phyloP scores from a whole-genome alignment of 2,888 invertebrate species.

The Allacma fusca region DNA sequence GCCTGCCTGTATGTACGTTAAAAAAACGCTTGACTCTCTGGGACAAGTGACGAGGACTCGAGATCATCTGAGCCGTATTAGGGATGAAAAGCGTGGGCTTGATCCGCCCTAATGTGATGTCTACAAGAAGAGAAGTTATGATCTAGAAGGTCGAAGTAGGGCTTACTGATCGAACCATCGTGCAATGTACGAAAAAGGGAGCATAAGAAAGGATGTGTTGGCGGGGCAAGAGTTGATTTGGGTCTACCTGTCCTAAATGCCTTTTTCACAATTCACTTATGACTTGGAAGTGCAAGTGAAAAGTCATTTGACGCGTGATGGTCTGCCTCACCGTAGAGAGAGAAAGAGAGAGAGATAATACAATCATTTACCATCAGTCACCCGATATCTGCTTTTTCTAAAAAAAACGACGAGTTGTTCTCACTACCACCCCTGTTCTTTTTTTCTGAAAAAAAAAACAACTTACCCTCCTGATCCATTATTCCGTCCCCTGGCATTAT shows the following conservation, averaged over 20 bases:
- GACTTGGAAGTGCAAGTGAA: conserved; percentile 61
- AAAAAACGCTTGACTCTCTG: conserved; percentile 3
- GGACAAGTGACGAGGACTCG: conserved; percentile 46
- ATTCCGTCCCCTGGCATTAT: neutral
- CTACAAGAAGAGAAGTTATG: conserved; percentile 53
- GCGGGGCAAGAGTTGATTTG: conserved; percentile 46
- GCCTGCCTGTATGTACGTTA: neutral
- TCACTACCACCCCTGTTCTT: no score
- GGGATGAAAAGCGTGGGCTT: conserved; percentile 60
- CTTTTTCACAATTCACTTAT: conserved; percentile 59
- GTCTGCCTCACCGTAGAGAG: conserved; percentile 33
- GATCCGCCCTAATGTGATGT: conserved; percentile 54
- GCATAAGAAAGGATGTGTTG: conserved; percentile 61
- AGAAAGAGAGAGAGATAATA: conserved; percentile 8
- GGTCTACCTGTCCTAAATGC: conserved; percentile 61
- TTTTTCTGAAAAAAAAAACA: no score
- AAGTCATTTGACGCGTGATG: conserved; percentile 46
- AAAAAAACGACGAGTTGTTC: no score
- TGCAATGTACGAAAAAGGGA: conserved; percentile 61
- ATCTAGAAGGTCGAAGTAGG: conserved; percentile 61
- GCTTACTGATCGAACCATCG: conserved; percentile 48
- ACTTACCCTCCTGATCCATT: neutral
- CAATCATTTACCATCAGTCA: conserved; percentile 23
- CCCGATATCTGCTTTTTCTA: no score
- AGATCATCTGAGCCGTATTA: conserved; percentile 61